phyloP scores from a whole-genome alignment of 2,797 vertebrate genomes.

The Nyctibius grandis region DNA sequence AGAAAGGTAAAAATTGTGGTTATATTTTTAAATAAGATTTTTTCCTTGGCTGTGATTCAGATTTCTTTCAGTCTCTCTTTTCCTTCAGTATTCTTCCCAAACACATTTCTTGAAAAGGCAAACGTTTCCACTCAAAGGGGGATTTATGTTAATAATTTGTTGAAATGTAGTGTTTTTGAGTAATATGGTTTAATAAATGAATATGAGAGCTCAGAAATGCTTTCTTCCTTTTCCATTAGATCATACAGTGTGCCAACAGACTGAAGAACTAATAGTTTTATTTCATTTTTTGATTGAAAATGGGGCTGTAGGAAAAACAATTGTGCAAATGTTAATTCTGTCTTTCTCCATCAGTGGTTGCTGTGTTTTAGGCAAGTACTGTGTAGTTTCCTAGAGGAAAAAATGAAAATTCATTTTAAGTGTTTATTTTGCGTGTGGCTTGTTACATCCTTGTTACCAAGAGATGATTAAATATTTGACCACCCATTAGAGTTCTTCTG shows the following conservation, averaged over 20 bases:
- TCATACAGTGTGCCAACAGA: slow-evolving; percentile 18
- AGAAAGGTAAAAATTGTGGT: neutral
- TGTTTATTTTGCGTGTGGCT: slow-evolving; percentile 11
- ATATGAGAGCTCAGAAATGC: slow-evolving; percentile 27
- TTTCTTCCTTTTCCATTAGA: slow-evolving; percentile 25
- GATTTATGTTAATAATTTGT: slow-evolving; percentile 37
- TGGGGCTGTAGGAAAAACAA: slow-evolving; percentile 51
- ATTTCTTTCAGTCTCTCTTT: neutral
- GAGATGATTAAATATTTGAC: slow-evolving; percentile 37
- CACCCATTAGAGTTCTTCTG: neutral
- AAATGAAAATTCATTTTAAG: slow-evolving; percentile 25
- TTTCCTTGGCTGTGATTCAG: neutral
- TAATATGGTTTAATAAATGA: slow-evolving; percentile 51
- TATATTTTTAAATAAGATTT: neutral
- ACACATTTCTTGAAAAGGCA: neutral
- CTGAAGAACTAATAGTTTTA: slow-evolving; percentile 56
- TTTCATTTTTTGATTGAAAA: slow-evolving; percentile 59
- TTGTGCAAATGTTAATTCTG: slow-evolving; percentile 53
- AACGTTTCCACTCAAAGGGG: neutral
- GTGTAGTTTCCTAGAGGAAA: slow-evolving; percentile 34
- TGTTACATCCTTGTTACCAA: slow-evolving; percentile 25
- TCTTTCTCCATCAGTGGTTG: slow-evolving; percentile 49
- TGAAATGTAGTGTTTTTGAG: slow-evolving; percentile 29
- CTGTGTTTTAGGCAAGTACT: slow-evolving; percentile 37
- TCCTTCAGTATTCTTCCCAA: neutral